A percentile compares a stretch with the other conserved stretches of the same genome.
These are phyloP conservation scores for Phyllostomus hastatus DNA, from an alignment of 2,113 vertebrate species.

Conservation along the genomic window DNA sequence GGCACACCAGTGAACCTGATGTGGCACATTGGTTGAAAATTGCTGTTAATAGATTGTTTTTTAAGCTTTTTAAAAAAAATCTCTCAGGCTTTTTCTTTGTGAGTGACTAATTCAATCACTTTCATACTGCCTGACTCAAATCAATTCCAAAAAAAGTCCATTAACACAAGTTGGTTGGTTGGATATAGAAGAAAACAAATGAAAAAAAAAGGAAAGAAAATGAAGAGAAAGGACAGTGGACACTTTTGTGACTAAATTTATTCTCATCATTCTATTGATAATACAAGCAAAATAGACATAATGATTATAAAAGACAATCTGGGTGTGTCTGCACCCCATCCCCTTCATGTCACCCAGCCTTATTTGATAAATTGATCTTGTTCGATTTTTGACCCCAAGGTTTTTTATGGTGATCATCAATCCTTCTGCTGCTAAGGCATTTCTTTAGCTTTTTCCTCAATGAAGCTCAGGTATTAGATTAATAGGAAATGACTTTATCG, in stretches of 20 bases:
- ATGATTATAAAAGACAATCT: not conserved
- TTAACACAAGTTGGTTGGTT: not conserved
- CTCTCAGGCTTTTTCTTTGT: not conserved
- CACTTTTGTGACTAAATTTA: not conserved
- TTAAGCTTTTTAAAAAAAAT: not conserved
- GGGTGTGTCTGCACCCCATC: not conserved
- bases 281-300: not conserved
- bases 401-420: not conserved
- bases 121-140: not conserved
- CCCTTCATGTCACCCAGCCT: not conserved
- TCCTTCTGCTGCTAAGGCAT: not conserved
- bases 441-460: not conserved
- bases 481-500: conserved; percentile 3
- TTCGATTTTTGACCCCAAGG: not conserved
- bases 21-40: no score
- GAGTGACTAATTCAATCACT: not conserved
- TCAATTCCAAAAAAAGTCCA: not conserved
- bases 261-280: not conserved
- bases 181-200: not conserved
- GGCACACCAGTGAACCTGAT: not conserved
- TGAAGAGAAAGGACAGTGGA: not conserved
- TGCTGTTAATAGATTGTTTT: not conserved
- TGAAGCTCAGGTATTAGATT: not conserved
- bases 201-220: not conserved
- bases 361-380: not conserved